These are phyloP conservation scores for Lysiphlebus fabarum DNA, from an alignment of 1,140 invertebrate genomes.

Conservation along the genomic window DNA sequence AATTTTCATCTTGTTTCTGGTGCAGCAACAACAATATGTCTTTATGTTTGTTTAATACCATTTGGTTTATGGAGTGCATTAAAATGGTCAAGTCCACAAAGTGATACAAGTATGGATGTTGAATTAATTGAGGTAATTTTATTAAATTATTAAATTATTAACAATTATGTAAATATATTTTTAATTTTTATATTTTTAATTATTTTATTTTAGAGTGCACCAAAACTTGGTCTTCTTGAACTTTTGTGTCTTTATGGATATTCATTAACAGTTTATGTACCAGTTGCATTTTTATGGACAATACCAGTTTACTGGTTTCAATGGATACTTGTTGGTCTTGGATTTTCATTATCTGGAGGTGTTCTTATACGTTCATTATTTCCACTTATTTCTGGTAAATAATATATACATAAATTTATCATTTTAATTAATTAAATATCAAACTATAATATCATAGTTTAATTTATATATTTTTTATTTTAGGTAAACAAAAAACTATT, in stretches of 20 bases:
- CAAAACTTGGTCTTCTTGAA: constrained; percentile 68
- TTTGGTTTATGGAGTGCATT: constrained; percentile 77
- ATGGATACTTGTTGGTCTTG: constrained; percentile 80
- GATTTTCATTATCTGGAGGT: constrained; percentile 77
- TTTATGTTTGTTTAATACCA: constrained; percentile 86
- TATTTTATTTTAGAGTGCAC: constrained; percentile 61
- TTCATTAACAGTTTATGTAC: constrained; percentile 89
- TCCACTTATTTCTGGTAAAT: constrained; percentile 67
- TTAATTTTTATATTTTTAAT: constrained; percentile 10
- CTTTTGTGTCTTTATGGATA: constrained; percentile 94
- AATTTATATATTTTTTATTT: too few species aligned
- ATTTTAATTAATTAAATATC: neutral
- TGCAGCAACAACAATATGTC: constrained; percentile 83
- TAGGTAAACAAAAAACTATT: constrained; percentile 64
- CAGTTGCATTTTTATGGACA: constrained; percentile 90
- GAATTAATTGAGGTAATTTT: constrained; percentile 52
- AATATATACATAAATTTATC: neutral
- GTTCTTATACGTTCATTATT: constrained; percentile 80
- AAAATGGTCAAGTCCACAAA: constrained; percentile 68
- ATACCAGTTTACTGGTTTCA: constrained; percentile 81
- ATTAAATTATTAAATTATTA: constrained; percentile 2
- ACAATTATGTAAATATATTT: too few species aligned
- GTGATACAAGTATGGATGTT: constrained; percentile 57
- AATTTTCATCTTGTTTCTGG: constrained; percentile 92
- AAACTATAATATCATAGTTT: neutral